Conservation (phyloP, 2,888 invertebrate species). For the Scaptomyza tumidula region DNA sequence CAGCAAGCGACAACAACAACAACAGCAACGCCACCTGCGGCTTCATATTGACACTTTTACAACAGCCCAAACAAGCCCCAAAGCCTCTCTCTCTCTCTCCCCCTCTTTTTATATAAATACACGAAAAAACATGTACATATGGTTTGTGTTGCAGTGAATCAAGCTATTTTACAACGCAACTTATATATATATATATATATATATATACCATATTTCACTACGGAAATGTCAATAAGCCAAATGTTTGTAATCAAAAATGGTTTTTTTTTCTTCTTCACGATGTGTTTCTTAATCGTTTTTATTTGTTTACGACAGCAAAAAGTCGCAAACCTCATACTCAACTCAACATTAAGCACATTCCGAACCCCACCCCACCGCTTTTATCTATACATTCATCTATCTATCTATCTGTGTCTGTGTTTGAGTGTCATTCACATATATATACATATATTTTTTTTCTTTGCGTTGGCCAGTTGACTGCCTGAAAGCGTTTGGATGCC, state of each 20-base stretch:
- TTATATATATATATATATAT: too few relatives aligned
- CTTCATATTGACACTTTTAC: slow-evolving; percentile 68
- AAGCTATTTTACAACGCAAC: too few relatives aligned
- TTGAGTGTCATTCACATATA: slow-evolving; percentile 8
- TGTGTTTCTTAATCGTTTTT: too few relatives aligned
- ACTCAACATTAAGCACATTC: too few relatives aligned
- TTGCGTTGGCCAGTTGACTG: slow-evolving; percentile 23
- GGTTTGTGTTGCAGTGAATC: too few relatives aligned
- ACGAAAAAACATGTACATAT: too few relatives aligned
- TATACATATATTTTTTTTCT: not conserved
- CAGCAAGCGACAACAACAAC: slow-evolving; percentile 40
- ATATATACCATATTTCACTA: too few relatives aligned
- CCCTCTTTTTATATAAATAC: too few relatives aligned
- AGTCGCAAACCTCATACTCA: not conserved
- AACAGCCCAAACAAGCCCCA: not conserved
- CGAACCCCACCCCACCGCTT: too few relatives aligned
- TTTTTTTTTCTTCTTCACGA: too few relatives aligned
- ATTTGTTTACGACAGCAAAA: slow-evolving; percentile 6
- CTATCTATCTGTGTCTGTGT: slow-evolving; percentile 8
- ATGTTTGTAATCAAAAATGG: not conserved
- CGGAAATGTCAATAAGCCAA: too few relatives aligned
- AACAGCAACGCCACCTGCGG: slow-evolving; percentile 66
- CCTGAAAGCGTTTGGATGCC: slow-evolving; percentile 53
- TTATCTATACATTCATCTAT: not conserved
- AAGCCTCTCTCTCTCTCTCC: too few relatives aligned